Conservation (phyloP, 2,797 vertebrate species). For the Nyctalus aviator region DNA sequence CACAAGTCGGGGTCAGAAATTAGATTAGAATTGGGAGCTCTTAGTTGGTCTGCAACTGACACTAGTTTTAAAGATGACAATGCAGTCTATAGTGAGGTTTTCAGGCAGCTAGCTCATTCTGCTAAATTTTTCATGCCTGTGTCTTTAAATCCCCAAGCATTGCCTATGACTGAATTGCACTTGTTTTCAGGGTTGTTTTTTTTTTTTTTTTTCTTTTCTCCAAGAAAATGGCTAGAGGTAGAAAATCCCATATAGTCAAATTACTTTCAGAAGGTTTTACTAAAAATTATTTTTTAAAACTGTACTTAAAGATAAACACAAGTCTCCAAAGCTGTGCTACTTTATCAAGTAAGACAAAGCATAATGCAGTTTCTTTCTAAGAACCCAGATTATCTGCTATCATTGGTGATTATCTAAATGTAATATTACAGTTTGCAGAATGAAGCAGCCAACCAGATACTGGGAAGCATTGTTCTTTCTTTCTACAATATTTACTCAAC, state of each 20-base stretch:
- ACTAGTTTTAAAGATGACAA: neutral
- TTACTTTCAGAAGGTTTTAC: conserved; percentile 71
- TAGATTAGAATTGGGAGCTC: neutral
- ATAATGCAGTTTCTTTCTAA: conserved; percentile 56
- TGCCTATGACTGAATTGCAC: neutral
- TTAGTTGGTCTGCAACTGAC: neutral
- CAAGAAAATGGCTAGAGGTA: conserved; percentile 74
- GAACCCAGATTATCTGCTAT: conserved; percentile 48
- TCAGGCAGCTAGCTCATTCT: neutral
- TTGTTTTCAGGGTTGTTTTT: neutral
- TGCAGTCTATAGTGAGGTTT: neutral
- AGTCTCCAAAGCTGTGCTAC: conserved; percentile 63
- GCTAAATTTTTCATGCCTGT: neutral
- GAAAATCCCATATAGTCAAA: conserved; percentile 65
- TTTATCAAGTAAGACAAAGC: conserved; percentile 75
- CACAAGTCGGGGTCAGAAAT: conserved; percentile 5
- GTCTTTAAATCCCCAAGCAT: conserved; percentile 71
- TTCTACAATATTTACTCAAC: neutral
- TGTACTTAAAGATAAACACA: conserved; percentile 72
- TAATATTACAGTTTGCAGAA: conserved; percentile 11
- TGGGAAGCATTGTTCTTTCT: neutral
- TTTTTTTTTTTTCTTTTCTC: neutral
- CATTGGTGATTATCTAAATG: conserved; percentile 39
- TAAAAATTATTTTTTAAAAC: conserved; percentile 59
- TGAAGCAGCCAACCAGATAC: neutral